phyloP scores from a whole-genome alignment of 2,797 vertebrate genomes.

The Schizopygopsis pylzovi region DNA sequence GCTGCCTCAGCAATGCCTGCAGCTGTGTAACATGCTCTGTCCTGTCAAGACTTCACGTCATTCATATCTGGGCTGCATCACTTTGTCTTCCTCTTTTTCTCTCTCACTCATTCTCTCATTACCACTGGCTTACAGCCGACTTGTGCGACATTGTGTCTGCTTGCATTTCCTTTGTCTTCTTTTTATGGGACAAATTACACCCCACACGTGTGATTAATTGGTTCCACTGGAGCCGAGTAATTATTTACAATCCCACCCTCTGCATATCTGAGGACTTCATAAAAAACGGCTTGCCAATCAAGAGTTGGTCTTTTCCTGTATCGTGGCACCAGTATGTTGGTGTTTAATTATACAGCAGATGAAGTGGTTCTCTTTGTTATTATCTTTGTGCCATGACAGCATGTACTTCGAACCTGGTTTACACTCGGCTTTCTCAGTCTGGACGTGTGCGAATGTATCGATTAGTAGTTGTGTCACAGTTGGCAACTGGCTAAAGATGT shows the following conservation, averaged over 20 bases:
- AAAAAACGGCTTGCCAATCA: background rate
- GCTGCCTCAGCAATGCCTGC: slow-evolving; percentile 63
- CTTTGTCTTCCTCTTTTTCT: slow-evolving; percentile 37
- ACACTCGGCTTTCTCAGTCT: slow-evolving; percentile 9
- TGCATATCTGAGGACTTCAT: slow-evolving; percentile 65
- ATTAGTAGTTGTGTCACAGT: slow-evolving; percentile 4
- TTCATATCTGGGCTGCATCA: slow-evolving; percentile 50
- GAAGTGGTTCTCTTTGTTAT: slow-evolving; percentile 63
- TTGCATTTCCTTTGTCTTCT: slow-evolving; percentile 48
- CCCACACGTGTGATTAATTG: slow-evolving; percentile 76
- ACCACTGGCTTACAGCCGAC: slow-evolving; percentile 58
- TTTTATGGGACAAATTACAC: slow-evolving; percentile 71
- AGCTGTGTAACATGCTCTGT: slow-evolving; percentile 55
- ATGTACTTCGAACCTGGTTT: slow-evolving; percentile 42
- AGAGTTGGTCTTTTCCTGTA: background rate
- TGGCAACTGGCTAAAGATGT: slow-evolving; percentile 37
- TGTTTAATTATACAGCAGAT: slow-evolving; percentile 70
- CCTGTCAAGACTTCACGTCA: slow-evolving; percentile 57
- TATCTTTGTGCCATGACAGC: slow-evolving; percentile 63
- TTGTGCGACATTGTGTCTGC: slow-evolving; percentile 61
- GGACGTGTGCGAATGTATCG: slow-evolving; percentile 18
- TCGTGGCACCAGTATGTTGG: slow-evolving; percentile 19
- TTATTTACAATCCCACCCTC: slow-evolving; percentile 75
- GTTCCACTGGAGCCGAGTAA: slow-evolving; percentile 76
- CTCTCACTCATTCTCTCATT: slow-evolving; percentile 38